Base-by-base conservation (phyloP, 2,113 vertebrate species). In the Dicrurus megarhynchus region DNA sequence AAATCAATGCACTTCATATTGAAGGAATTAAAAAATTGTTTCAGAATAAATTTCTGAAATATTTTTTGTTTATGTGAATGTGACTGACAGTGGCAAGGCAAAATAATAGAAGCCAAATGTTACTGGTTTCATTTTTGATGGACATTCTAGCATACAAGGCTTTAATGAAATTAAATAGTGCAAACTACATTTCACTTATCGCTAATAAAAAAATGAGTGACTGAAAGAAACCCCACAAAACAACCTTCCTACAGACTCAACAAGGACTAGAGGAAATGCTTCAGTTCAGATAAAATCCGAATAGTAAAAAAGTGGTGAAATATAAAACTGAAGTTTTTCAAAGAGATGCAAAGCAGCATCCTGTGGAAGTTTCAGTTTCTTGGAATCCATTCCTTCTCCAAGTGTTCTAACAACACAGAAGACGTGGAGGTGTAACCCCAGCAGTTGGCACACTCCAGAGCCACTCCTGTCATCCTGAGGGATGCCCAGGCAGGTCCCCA, bases 371-470 rank as follows among this genome's bases (percentile, higher is more conserved):
- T 33, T 16, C 4, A 8, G 32, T 21, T 90, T 16, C 30, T 23
- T 20, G 32, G 49, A 85, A 67, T 3, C 32, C 27, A 11, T 6
- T 16, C 52, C 44, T 18, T n/a, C 69, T 24, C 6, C 0, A 39
- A 4, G 35, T 2, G 46, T 37, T 73, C 22, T 32, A 21, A 44
- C 53, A 26, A 1, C 50, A 50, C 26, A 18, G 64, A 5, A 19
- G 56, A 20, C 39, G 6, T 0, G 10, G 3, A 3, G 30, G 70
- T 0, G 6, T 2, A 46, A 50, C 2, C 7, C 5, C 87, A 67
- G 89, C 69, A n/a, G 50, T 0, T 7, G 0, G 4, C 10, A 8
- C 3, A 0, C 22, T 1, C 22, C 42, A 7, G 76, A 55, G 20
- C n/a, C 30, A 1, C 70, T 7, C 9, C 42, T 19, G 67, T 3